Base-by-base conservation (phyloP, 1,140 invertebrate genomes). In the Drosophila lacertosa region DNA sequence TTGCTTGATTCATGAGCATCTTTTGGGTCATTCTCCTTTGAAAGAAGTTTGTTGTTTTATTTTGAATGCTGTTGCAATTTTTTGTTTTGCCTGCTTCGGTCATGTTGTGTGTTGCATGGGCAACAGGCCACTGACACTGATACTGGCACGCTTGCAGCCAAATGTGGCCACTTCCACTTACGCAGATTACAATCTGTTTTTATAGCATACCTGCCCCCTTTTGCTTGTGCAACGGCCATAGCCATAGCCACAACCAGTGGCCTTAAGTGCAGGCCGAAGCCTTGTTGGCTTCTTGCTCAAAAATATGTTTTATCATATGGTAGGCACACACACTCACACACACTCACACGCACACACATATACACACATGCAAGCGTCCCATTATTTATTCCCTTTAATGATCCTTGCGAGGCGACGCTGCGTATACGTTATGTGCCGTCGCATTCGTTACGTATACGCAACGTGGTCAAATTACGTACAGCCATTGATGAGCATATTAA, bases 121-220 rank as follows among this genome's bases (percentile, higher is more conserved):
- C 22, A 26, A 45, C 39, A n/a, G 40, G 47, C 20, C 48, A 45
- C 57, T 62, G 58, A 62, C 58, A 55, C 26, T 62, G 58, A 62
- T 48, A 55, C 26, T 63, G 66, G 40, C 50, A 63, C 42, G 45
- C 50, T 42, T 69, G 66, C 60, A 58, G 48, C 77, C 66, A 81
- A 74, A 78, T 79, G 76, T 79, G 79, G 77, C 66, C 77, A 73
- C 77, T 72, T 73, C 67, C 77, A 81, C 77, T 81, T 77, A 81
- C 77, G 77, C 73, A 81, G 67, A 81, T 81, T 81, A 77, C 77
- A 65, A 80, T 80, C 77, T 80, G 72, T 80, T 81, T 75, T 72
- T 81, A 80, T 81, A 67, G 77, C 65, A 67, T 51, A 71, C 59
- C 66, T 64, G 48, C 24, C 29, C n/a, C 10, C 10, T 18, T 15